phyloP scores from a whole-genome alignment of 23 tunicate species.

The Halocynthia roretzi region DNA sequence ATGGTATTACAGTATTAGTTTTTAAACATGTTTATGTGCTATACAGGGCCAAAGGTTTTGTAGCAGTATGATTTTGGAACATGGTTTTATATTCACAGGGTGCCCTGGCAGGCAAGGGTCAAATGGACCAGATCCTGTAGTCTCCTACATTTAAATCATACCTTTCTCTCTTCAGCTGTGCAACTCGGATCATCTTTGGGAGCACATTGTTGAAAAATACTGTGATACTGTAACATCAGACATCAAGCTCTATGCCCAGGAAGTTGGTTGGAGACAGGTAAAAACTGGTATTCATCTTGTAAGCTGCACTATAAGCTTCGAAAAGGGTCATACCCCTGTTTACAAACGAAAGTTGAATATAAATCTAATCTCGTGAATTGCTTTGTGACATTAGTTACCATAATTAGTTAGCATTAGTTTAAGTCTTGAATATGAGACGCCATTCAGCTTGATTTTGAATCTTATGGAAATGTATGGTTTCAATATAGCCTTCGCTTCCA shows the following conservation, averaged over 20 bases:
- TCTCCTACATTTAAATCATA: not conserved
- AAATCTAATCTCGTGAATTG: too few relatives aligned
- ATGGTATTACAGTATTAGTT: too few relatives aligned
- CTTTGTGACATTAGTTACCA: too few relatives aligned
- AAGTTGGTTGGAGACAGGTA: constrained; percentile 88
- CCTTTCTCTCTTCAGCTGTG: constrained; percentile 41
- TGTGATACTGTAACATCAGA: constrained; percentile 87
- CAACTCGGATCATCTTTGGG: constrained; percentile 74
- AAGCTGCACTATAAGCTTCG: too few relatives aligned
- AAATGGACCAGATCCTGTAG: not conserved
- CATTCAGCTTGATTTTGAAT: too few relatives aligned
- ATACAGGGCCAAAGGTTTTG: not conserved
- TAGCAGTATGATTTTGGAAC: not conserved
- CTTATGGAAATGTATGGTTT: too few relatives aligned
- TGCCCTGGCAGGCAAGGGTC: not conserved
- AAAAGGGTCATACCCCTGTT: too few relatives aligned
- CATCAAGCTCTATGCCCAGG: constrained; percentile 66
- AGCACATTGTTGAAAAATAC: constrained; percentile 80
- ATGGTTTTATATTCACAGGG: not conserved
- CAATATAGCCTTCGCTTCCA: too few relatives aligned
- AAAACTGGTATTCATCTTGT: not conserved
- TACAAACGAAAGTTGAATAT: too few relatives aligned
- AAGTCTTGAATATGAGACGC: too few relatives aligned
- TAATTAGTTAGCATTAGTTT: too few relatives aligned
- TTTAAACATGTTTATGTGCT: not conserved